A percentile compares a stretch with the other conserved stretches of the same genome.
Evolutionary conservation across 2,113 vertebrate genomes (phyloP).

Genomic region (Synchiropus splendidus): DNA sequence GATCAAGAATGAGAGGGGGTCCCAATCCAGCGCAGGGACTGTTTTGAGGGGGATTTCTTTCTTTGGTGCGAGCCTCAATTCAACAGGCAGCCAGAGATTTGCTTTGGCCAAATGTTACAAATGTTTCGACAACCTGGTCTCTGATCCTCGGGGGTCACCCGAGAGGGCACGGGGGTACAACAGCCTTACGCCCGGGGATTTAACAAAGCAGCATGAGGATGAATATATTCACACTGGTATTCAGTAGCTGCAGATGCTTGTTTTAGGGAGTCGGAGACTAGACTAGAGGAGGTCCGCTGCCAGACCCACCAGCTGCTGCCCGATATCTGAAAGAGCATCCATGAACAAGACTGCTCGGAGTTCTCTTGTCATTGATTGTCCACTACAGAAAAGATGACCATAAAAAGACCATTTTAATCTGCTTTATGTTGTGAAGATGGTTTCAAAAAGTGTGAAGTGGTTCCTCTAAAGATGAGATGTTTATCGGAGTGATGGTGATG

Average conservation of each 20-base stretch:
- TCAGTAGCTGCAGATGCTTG: slow-evolving; percentile 55
- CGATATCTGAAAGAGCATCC: too few relatives aligned
- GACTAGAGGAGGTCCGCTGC: slow-evolving; percentile 13
- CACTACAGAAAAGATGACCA: neutral
- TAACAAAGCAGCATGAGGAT: slow-evolving; percentile 63
- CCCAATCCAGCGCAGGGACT: slow-evolving; percentile 30
- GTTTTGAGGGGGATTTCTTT: slow-evolving; percentile 40
- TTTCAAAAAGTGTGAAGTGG: neutral
- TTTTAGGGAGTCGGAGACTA: slow-evolving; percentile 36
- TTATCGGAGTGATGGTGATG: too few relatives aligned
- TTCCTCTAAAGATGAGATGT: too few relatives aligned
- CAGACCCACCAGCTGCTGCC: slow-evolving; percentile 8
- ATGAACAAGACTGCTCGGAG: too few relatives aligned
- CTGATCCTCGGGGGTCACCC: slow-evolving; percentile 67
- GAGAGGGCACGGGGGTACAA: slow-evolving; percentile 44
- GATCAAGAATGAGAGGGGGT: slow-evolving; percentile 41
- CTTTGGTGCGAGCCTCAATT: slow-evolving; percentile 57
- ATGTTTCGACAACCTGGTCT: slow-evolving; percentile 78
- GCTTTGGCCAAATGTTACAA: slow-evolving; percentile 78
- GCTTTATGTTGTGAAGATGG: neutral
- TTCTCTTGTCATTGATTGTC: neutral
- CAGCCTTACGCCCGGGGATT: slow-evolving; percentile 47
- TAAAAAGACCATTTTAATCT: slow-evolving; percentile 5
- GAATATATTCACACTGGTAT: slow-evolving; percentile 62
- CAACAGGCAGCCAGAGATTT: slow-evolving; percentile 64